Base-by-base conservation (phyloP, 2,113 vertebrate species). In the Columba janthina region DNA sequence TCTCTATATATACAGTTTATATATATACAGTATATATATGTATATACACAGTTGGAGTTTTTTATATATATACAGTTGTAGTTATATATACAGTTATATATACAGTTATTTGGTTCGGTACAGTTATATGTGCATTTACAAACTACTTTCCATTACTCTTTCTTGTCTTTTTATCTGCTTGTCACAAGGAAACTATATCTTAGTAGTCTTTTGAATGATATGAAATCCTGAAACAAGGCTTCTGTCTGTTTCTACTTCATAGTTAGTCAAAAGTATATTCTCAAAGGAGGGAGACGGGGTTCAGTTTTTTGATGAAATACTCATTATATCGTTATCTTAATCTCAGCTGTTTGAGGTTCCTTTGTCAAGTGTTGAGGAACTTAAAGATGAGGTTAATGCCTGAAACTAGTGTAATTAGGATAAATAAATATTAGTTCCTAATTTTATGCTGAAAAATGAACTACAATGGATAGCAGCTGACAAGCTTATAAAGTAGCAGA, bases 391-490 rank as follows among this genome's bases (percentile, higher is more conserved):
- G 29, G 69, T 73, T 75, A 72, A 84, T 88, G 67, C 50, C 80
- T 78, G 15, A 57, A 74, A 90, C 80, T 17, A 86, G 58, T 50
- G 21, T 92, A 93, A 87, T 92, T 81, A 85, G 42, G 66, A 71
- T 82, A 83, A 94, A 93, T 85, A 77, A 94, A 93, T 89, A 92
- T 61, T 77, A 94, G 90, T 82, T 94, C 75, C 82, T 94, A 82
- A 73, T 90, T 89, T 94, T 75, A 34, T 91, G 44, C 61, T 90
- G 53, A 72, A 92, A 95, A 83, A 71, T 56, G 46, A 84, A 85
- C 85, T 93, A 76, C 74, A 57, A 17, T 86, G 90, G 90, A 73
- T 93, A 94, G 77, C 96, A 94, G 96, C 96, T 97, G 98, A 96
- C 93, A 96, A 92, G 93, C 89, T 96, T 92, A 95, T 93, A 87